Conservation (phyloP, 2,797 vertebrate species). For the Iguana delicatissima region DNA sequence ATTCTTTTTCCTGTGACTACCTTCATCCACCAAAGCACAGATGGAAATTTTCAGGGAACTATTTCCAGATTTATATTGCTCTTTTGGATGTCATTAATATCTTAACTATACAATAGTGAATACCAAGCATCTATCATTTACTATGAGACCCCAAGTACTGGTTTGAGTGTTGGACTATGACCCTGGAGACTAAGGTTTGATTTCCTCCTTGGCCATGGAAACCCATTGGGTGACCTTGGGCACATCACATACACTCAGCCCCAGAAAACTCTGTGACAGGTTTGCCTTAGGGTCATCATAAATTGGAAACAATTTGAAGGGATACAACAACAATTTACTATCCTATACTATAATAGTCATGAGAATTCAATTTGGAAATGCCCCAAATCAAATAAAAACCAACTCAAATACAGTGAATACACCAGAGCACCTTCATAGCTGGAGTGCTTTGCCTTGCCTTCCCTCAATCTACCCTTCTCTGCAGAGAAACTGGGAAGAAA, state of each 20-base stretch:
- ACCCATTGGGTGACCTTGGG: no score
- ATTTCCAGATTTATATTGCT: background rate
- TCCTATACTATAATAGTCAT: background rate
- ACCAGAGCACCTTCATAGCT: background rate
- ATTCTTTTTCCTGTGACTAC: constrained; percentile 16
- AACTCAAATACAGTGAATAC: background rate
- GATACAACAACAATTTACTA: no score
- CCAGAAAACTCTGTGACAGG: no score
- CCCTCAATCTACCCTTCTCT: background rate
- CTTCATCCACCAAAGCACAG: constrained; percentile 16
- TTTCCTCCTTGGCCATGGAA: no score
- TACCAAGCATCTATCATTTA: background rate
- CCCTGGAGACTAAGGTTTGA: no score
- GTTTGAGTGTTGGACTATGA: no score
- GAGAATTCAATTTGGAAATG: background rate
- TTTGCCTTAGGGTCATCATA: no score
- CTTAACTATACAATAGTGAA: background rate
- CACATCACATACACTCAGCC: no score
- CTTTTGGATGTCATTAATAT: background rate
- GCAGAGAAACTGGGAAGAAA: background rate
- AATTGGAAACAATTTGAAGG: no score
- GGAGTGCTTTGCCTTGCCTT: background rate
- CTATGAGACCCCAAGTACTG: no score
- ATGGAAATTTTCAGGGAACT: constrained; percentile 8
- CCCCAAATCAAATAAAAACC: background rate